Evolutionary conservation across 2,888 invertebrate genomes (phyloP).

Genomic region (Cantharis nigra): DNA sequence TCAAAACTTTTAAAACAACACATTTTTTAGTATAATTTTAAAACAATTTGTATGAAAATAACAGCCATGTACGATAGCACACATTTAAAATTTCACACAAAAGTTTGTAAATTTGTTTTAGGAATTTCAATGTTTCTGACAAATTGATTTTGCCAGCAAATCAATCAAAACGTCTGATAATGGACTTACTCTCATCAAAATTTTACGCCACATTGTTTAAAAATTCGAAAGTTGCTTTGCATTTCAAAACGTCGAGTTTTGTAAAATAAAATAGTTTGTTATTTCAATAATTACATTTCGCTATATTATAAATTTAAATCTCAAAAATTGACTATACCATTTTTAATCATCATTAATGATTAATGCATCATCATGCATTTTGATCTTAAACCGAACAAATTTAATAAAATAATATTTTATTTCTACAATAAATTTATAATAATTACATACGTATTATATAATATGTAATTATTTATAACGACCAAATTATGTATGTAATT

Average conservation of each 20-base stretch:
- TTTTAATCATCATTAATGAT: background rate
- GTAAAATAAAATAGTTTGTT: background rate
- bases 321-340: background rate
- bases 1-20: background rate
- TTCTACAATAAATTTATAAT: too few species aligned
- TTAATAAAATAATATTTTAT: too few species aligned
- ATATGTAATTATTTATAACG: too few species aligned
- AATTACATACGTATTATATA: too few species aligned
- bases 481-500: too few species aligned
- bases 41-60: background rate
- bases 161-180: background rate
- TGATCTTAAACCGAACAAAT: background rate
- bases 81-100: background rate
- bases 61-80: background rate
- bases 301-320: background rate
- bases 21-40: background rate
- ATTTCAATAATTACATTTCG: background rate
- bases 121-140: background rate
- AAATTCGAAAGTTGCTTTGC: background rate
- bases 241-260: background rate
- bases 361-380: too few species aligned
- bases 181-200: background rate
- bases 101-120: background rate
- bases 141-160: background rate
- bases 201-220: background rate